These are phyloP conservation scores for Delphinus delphis DNA, from an alignment of 2,113 vertebrate genomes.

Conservation along the genomic window DNA sequence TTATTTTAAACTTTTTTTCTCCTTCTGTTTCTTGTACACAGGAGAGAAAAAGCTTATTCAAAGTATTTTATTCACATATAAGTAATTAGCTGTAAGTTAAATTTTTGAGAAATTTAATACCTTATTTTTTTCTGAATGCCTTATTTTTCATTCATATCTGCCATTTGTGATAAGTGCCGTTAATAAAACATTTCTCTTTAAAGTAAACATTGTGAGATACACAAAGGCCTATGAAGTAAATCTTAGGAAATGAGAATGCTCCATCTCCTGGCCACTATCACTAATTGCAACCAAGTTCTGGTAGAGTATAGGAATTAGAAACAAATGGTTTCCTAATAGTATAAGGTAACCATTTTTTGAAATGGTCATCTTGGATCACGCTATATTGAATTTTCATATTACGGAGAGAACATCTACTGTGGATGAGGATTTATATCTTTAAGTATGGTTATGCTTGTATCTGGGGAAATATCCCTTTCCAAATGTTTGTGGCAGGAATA, in stretches of 20 bases:
- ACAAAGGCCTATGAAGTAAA: neutral
- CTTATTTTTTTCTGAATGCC: neutral
- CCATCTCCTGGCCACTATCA: slow-evolving; percentile 69
- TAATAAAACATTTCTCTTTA: slow-evolving; percentile 31
- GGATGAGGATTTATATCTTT: slow-evolving; percentile 17
- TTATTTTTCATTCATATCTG: neutral
- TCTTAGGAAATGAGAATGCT: neutral
- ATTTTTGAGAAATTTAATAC: neutral
- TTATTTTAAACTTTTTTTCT: neutral
- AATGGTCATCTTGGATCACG: slow-evolving; percentile 19
- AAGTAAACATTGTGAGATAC: neutral
- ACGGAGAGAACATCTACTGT: neutral
- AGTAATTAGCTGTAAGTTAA: slow-evolving; percentile 2
- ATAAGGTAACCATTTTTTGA: neutral
- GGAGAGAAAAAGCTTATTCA: neutral
- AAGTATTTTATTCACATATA: slow-evolving; percentile 48
- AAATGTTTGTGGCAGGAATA: neutral
- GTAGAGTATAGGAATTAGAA: neutral
- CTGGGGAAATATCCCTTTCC: neutral
- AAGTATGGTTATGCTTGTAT: neutral
- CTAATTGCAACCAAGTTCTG: slow-evolving; percentile 44
- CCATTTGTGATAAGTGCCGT: neutral
- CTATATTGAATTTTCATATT: neutral
- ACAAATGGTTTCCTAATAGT: neutral
- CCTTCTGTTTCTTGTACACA: neutral